Evolutionary conservation across 1,140 invertebrate genomes (phyloP).

Genomic region (Lepidotrigona ventralis): DNA sequence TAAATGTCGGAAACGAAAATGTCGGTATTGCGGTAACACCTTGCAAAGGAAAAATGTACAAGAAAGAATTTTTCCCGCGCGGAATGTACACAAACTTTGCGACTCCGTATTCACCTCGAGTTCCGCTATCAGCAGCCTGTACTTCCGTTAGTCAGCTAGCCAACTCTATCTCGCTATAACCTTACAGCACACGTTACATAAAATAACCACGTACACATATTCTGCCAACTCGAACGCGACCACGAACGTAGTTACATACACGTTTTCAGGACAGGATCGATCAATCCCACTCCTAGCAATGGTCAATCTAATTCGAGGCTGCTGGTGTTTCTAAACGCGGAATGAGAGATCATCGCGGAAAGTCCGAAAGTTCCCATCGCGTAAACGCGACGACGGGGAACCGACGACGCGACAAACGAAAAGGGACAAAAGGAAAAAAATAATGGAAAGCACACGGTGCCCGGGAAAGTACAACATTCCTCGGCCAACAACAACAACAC

Average conservation of each 20-base stretch:
- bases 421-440: too few relatives aligned
- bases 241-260: too few relatives aligned
- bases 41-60: neutral
- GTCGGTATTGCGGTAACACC: neutral
- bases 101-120: slow-evolving; percentile 60
- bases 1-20: neutral
- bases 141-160: slow-evolving; percentile 65
- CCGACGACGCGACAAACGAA: neutral
- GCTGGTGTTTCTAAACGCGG: neutral
- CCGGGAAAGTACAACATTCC: slow-evolving; percentile 27
- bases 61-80: slow-evolving; percentile 45
- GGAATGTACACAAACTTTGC: slow-evolving; percentile 53
- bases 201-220: slow-evolving; percentile 24
- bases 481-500: neutral
- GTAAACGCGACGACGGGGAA: neutral
- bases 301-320: neutral
- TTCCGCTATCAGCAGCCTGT: slow-evolving; percentile 67
- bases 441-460: slow-evolving; percentile 7
- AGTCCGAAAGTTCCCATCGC: neutral
- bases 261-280: neutral
- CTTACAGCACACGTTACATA: slow-evolving; percentile 55
- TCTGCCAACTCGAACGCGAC: neutral
- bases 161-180: slow-evolving; percentile 49
- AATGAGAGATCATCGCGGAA: neutral
- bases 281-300: neutral